A percentile compares a stretch with the other conserved stretches of the same genome.
These are phyloP conservation scores for Troides oblongomaculatus DNA, from an alignment of 2,888 invertebrate species.

Conservation along the genomic window DNA sequence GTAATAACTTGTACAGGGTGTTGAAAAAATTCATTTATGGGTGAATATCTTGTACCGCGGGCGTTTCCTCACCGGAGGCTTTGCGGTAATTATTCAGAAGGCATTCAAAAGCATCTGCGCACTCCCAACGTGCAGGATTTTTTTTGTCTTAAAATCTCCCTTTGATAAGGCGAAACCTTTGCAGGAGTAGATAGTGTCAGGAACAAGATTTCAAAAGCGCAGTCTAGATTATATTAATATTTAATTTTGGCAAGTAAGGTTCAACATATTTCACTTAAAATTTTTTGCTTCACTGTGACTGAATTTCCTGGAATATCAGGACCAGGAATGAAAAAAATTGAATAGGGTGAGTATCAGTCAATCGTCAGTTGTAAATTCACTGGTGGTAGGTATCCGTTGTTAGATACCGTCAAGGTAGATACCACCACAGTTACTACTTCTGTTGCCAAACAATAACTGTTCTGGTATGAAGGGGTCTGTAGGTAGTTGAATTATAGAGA, in stretches of 20 bases:
- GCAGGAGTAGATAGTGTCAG: slow-evolving; percentile 22
- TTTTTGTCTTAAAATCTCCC: slow-evolving; percentile 50
- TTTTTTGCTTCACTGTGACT: no score
- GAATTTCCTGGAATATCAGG: no score
- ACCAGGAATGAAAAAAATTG: no score
- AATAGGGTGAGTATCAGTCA: no score
- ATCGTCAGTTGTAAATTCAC: no score
- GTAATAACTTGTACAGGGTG: slow-evolving; percentile 13
- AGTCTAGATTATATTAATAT: slow-evolving; percentile 10
- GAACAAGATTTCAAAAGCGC: slow-evolving; percentile 9
- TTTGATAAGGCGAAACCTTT: slow-evolving; percentile 35
- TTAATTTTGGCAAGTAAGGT: not conserved
- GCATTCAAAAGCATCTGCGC: slow-evolving; percentile 66
- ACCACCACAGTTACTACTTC: no score
- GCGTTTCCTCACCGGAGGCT: slow-evolving; percentile 46
- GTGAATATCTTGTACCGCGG: slow-evolving; percentile 26
- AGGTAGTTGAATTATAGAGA: no score
- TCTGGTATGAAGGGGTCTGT: no score
- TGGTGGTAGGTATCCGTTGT: no score
- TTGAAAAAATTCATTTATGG: slow-evolving; percentile 19
- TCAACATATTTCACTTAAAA: not conserved
- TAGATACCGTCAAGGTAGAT: no score
- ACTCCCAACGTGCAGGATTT: slow-evolving; percentile 52
- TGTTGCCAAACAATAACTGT: no score
- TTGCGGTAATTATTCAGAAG: slow-evolving; percentile 67